Base-by-base conservation (phyloP, 2,888 invertebrate genomes). In the Cephus spinipes region DNA sequence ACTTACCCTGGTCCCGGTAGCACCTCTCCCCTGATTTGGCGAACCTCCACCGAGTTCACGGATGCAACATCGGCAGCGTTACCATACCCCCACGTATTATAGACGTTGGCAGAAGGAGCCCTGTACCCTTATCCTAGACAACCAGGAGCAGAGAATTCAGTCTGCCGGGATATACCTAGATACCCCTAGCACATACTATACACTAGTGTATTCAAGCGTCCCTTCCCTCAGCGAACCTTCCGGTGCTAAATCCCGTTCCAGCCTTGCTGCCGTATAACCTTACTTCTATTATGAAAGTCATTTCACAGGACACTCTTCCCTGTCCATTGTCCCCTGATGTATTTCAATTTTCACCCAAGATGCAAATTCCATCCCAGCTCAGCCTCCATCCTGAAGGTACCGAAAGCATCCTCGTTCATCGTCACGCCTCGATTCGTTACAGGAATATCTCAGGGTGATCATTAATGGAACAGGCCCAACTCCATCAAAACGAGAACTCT, bases 301-400 rank as follows among this genome's bases (percentile, higher is more conserved):
- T 89, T 89, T 87, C 86, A 84, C 85, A 83, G 85, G 83, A 84
- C 84, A 84, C 86, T 85, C 83, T 81, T 85, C 83, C 81, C 83
- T 83, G 84, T 83, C 84, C 85, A 86, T 87, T 87, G 84, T 89
- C 85, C 85, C 40, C 6, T 82, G 85, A 83, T 79, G 84, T 83
- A 85, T 89, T 89, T 88, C 88, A 89, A 90, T 90, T 89, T 89
- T 87, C 87, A 81, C 83, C 85, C 84, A 85, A 87, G 87, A 89
- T 88, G 89, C 88, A 90, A 89, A 90, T 88, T 87, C 83, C 83
- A 55, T 23, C 55, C 55, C 23, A 23, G 23, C 23, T 55, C 55
- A 55, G 23, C 40, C 23, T 55, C 40, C 23, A 23, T 55, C 23
- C 23, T 1, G 23, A 23, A 23, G 6, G 1, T 23, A 40, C 23